These are phyloP conservation scores for Pungitius pungitius DNA, from an alignment of 2,113 vertebrate genomes.

Conservation along the genomic window DNA sequence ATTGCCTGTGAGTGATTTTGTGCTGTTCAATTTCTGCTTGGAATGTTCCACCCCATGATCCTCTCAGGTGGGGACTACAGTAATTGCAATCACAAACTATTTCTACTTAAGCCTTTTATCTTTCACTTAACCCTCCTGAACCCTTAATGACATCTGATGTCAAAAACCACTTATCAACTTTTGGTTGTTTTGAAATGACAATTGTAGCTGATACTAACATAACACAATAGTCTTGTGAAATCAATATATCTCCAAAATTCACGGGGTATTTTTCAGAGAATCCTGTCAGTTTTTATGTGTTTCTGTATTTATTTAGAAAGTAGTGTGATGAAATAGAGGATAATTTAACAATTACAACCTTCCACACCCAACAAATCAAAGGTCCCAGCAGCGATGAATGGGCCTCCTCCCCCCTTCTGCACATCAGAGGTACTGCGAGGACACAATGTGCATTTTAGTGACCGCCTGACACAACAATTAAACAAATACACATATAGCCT, in stretches of 20 bases:
- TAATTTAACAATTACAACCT: neutral
- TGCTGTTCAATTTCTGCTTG: constrained; percentile 46
- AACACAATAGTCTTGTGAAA: neutral
- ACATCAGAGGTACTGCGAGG: no score
- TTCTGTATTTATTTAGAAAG: neutral
- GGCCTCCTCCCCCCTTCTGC: neutral
- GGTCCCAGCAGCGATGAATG: neutral
- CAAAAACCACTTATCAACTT: constrained; percentile 8
- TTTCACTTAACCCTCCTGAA: constrained; percentile 29
- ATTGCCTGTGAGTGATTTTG: constrained; percentile 49
- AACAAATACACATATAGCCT: neutral
- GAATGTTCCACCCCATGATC: constrained; percentile 24
- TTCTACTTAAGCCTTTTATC: constrained; percentile 21
- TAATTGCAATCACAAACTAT: constrained; percentile 30
- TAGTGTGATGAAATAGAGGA: neutral
- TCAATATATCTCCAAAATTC: neutral
- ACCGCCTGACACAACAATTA: neutral
- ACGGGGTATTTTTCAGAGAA: neutral
- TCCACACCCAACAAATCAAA: neutral
- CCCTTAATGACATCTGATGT: constrained; percentile 11
- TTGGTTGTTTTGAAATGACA: neutral
- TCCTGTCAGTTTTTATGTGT: neutral
- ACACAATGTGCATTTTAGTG: neutral
- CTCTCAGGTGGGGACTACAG: constrained; percentile 11
- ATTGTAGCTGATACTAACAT: neutral